Evolutionary conservation across 2,113 vertebrate genomes (phyloP).

Genomic region (Carollia perspicillata): DNA sequence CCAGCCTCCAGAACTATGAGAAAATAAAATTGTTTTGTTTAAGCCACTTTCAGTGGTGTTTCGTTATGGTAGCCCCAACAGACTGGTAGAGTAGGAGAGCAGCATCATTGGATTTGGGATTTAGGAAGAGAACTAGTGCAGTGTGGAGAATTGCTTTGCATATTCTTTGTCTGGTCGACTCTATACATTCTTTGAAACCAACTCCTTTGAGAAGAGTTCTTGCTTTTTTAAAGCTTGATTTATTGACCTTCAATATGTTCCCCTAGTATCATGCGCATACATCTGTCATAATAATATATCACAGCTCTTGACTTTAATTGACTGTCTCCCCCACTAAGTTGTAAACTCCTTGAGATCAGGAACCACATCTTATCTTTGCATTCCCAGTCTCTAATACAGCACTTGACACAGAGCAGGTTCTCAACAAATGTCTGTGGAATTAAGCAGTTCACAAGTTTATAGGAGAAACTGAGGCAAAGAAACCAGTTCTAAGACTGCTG

Average conservation of each 20-base stretch:
- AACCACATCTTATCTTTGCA: neutral
- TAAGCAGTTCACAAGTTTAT: slow-evolving; percentile 16
- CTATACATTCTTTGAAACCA: neutral
- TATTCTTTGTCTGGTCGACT: neutral
- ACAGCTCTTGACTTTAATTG: slow-evolving; percentile 7
- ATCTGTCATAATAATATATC: neutral
- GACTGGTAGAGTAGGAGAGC: neutral
- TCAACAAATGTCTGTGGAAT: slow-evolving; percentile 32
- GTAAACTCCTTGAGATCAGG: neutral
- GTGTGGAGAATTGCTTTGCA: neutral
- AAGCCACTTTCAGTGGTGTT: neutral
- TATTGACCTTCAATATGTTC: neutral
- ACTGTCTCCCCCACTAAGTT: neutral
- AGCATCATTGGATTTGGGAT: neutral
- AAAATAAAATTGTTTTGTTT: neutral
- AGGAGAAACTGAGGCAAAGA: neutral
- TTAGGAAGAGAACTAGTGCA: neutral
- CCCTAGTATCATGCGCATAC: neutral
- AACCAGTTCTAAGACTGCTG: neutral
- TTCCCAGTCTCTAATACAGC: neutral
- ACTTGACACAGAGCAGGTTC: neutral
- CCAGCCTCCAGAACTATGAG: neutral
- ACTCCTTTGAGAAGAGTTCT: slow-evolving; percentile 5
- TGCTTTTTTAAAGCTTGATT: slow-evolving; percentile 1
- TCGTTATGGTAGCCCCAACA: neutral